These are phyloP conservation scores for Perognathus longimembris DNA, from an alignment of 2,113 vertebrate genomes.

Conservation along the genomic window DNA sequence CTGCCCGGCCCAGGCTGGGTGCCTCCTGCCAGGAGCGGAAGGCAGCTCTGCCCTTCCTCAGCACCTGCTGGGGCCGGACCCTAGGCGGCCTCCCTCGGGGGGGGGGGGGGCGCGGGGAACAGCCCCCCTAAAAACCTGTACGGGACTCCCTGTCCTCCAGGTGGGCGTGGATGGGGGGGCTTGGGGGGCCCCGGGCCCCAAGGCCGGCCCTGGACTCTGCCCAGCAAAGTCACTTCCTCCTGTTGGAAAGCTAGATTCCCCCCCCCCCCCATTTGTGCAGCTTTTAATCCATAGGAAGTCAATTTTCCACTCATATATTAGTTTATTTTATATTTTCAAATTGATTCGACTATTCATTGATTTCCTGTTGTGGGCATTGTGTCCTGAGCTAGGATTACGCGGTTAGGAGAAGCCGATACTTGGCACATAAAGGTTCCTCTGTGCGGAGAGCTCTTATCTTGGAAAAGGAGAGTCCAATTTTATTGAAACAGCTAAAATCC, in stretches of 20 bases:
- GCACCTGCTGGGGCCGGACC: no score
- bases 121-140: background rate
- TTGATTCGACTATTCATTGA: conserved; percentile 97
- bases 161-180: no score
- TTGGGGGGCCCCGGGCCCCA: no score
- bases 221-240: conserved; percentile 74
- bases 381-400: conserved; percentile 96
- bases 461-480: conserved; percentile 94
- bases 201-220: background rate
- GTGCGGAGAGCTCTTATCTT: conserved; percentile 95
- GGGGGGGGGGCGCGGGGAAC: background rate
- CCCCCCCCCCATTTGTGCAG: conserved; percentile 83
- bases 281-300: conserved; percentile 96
- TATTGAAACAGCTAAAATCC: conserved; percentile 99
- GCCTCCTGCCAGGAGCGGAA: no score
- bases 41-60: no score
- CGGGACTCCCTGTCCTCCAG: no score
- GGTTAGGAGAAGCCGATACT: conserved; percentile 95
- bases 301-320: conserved; percentile 91
- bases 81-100: no score
- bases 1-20: no score
- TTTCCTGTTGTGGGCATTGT: conserved; percentile 95
- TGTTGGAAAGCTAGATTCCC: conserved; percentile 84
- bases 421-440: conserved; percentile 91
- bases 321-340: conserved; percentile 98